Conservation (phyloP, 2,888 invertebrate genomes). For the Eustalomyia histrio region DNA sequence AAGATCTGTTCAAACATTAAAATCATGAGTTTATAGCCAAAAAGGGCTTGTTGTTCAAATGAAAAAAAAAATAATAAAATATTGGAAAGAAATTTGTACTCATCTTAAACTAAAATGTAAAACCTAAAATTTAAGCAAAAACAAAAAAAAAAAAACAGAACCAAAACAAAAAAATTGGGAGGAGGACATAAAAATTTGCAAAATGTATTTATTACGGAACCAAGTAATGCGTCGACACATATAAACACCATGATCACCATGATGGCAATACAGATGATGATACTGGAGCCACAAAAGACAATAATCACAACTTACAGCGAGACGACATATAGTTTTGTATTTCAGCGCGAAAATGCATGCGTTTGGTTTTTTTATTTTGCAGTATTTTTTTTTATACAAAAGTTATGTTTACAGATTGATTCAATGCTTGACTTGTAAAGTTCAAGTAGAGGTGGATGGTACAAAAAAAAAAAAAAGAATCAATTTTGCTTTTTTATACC, state of each 20-base stretch:
- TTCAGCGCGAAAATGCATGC: conserved; percentile 52
- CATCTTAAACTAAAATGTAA: not conserved
- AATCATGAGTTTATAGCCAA: conserved; percentile 38
- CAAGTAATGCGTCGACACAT: conserved; percentile 72
- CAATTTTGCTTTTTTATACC: conserved; percentile 50
- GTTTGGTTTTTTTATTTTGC: conserved; percentile 18
- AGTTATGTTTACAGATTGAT: conserved; percentile 66
- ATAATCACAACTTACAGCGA: conserved; percentile 1
- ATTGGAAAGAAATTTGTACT: conserved; percentile 55
- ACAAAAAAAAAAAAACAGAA: not conserved
- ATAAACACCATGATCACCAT: conserved; percentile 58
- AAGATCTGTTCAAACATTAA: conserved; percentile 37
- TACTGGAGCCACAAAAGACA: conserved; percentile 23
- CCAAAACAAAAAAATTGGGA: conserved; percentile 70
- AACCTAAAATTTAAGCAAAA: not conserved
- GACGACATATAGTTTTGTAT: conserved; percentile 28
- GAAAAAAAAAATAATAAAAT: conserved; percentile 29
- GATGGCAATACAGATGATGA: conserved; percentile 15
- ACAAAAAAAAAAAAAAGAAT: conserved; percentile 39
- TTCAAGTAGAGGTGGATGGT: conserved; percentile 59
- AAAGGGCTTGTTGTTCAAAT: conserved; percentile 41
- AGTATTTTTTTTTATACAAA: conserved; percentile 7
- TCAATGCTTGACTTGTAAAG: conserved; percentile 60
- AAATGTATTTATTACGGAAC: conserved; percentile 78
- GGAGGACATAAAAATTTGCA: conserved; percentile 77